Evolutionary conservation across 2,113 vertebrate species (phyloP).

Genomic region (Cairina moschata): DNA sequence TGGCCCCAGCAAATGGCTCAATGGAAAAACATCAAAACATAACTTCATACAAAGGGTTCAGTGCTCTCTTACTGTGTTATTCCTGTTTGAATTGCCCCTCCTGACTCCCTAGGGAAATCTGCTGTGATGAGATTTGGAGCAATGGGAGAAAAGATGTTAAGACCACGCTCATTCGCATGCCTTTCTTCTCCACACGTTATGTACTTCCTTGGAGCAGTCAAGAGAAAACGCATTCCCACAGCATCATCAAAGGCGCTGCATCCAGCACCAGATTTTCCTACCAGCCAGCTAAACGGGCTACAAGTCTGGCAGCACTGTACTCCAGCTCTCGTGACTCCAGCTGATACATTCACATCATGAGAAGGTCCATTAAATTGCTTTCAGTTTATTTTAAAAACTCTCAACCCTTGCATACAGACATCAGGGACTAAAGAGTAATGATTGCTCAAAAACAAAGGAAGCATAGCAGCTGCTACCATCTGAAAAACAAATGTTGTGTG

Average conservation of each 20-base stretch:
- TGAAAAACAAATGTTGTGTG: not conserved
- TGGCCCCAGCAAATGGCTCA: not conserved
- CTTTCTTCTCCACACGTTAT: not conserved
- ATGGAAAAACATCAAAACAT: not conserved
- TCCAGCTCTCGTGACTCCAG: accelerated
- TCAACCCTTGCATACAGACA: not conserved
- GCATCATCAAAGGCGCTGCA: not conserved
- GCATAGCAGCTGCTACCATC: constrained; percentile 1
- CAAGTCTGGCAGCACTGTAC: not conserved
- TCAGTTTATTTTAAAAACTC: not conserved
- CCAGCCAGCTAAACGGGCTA: not conserved
- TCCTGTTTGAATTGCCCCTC: not conserved
- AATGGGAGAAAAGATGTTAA: not conserved
- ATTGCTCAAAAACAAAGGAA: not conserved
- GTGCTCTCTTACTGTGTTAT: not conserved
- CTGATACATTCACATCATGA: not conserved
- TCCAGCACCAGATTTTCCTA: not conserved
- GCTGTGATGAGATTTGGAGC: not conserved
- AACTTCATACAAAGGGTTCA: not conserved
- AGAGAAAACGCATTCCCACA: not conserved
- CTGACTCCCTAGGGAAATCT: not conserved
- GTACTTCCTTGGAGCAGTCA: not conserved
- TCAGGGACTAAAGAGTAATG: not conserved
- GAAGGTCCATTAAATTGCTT: not conserved
- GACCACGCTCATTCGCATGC: not conserved